These are phyloP conservation scores for Lathronympha strigana DNA, from an alignment of 2,888 invertebrate species.

Conservation along the genomic window DNA sequence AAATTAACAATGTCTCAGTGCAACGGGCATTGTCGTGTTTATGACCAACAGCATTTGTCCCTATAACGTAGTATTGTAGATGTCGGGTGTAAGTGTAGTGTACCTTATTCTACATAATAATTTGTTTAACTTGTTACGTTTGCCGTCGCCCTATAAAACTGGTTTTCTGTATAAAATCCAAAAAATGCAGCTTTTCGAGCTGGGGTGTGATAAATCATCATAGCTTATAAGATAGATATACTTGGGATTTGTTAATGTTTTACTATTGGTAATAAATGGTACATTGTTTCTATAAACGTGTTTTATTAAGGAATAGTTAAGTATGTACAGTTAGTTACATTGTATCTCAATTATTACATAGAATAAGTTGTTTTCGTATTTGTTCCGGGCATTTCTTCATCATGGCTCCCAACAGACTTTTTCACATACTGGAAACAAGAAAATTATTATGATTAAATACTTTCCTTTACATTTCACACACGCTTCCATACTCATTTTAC, in stretches of 20 bases:
- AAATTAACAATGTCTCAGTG: no score
- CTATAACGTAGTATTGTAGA: no score
- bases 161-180: no score
- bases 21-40: no score
- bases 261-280: constrained; percentile 24
- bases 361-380: constrained; percentile 77
- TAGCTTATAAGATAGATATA: neutral
- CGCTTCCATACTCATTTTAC: no score
- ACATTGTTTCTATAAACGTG: neutral
- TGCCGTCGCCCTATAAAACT: no score
- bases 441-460: neutral
- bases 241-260: constrained; percentile 3
- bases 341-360: constrained; percentile 70
- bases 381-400: constrained; percentile 82
- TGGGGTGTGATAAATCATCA: neutral
- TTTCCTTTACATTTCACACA: no score
- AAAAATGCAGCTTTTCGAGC: no score
- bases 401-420: constrained; percentile 85
- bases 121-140: no score
- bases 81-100: no score
- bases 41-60: no score
- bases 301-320: constrained; percentile 19
- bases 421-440: constrained; percentile 82
- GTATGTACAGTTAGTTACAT: constrained; percentile 11
- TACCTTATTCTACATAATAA: no score